Evolutionary conservation across 2,113 vertebrate species (phyloP).

Genomic region (Perognathus longimembris): DNA sequence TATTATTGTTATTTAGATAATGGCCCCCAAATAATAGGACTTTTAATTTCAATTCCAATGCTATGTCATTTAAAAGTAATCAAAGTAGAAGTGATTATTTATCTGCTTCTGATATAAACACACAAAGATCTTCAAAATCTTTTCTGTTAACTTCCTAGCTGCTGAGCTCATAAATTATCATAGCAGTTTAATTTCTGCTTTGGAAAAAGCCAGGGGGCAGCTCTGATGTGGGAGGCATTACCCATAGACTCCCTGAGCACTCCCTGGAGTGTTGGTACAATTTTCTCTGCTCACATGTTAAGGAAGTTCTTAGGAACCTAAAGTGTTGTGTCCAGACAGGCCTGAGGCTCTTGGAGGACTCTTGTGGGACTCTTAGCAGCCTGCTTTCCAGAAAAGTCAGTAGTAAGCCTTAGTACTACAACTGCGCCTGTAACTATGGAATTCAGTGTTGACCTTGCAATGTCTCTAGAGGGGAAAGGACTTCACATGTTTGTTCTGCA

Average conservation of each 20-base stretch:
- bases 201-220: background rate
- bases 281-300: conserved; percentile 1
- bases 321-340: too few relatives aligned
- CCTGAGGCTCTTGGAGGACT: fast-evolving
- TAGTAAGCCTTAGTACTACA: background rate
- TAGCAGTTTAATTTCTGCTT: conserved; percentile 59
- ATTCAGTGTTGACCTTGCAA: background rate
- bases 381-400: background rate
- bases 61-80: conserved; percentile 42
- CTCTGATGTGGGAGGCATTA: background rate
- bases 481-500: background rate
- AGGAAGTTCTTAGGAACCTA: background rate
- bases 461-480: background rate
- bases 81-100: conserved; percentile 69
- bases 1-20: conserved; percentile 42
- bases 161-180: conserved; percentile 56
- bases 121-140: conserved; percentile 58
- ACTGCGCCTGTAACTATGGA: background rate
- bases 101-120: conserved; percentile 61
- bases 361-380: background rate
- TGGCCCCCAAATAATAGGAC: conserved; percentile 53
- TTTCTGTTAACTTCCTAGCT: conserved; percentile 56
- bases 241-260: fast-evolving
- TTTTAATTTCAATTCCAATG: background rate
- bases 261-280: background rate